phyloP scores from a whole-genome alignment of 2,888 invertebrate genomes.

The Trachelus troglodyta region DNA sequence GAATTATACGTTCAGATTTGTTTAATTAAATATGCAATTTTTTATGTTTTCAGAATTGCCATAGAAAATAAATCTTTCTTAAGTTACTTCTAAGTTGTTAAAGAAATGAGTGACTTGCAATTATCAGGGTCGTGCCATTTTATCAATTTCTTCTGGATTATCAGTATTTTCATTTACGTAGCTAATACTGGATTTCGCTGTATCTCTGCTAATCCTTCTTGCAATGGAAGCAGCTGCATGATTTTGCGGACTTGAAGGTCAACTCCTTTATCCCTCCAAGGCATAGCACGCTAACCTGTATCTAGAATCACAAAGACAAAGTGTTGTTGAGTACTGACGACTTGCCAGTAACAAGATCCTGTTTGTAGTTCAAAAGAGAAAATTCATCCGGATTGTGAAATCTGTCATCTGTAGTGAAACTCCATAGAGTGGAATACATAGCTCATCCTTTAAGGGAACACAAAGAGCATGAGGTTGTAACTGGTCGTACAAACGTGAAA shows the following conservation, averaged over 20 bases:
- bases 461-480: not conserved
- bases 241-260: slow-evolving; percentile 84
- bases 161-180: not conserved
- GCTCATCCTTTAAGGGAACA: not conserved
- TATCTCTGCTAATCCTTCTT: slow-evolving; percentile 74
- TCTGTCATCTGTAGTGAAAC: not conserved
- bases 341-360: not conserved
- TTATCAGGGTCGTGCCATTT: not conserved
- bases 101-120: not conserved
- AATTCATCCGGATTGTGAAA: not conserved
- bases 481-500: not conserved
- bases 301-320: slow-evolving; percentile 67
- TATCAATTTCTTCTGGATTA: not conserved
- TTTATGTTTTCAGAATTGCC: not conserved
- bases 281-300: slow-evolving; percentile 82
- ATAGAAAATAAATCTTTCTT: not conserved
- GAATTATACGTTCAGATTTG: not conserved
- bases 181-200: not conserved
- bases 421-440: not conserved
- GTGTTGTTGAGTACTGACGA: not conserved
- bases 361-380: not conserved
- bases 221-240: slow-evolving; percentile 88
- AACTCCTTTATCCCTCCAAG: slow-evolving; percentile 82
- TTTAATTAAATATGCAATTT: not conserved
- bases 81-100: not conserved